These are phyloP conservation scores for Loriculus beryllinus DNA, from an alignment of 2,797 vertebrate species.

Conservation along the genomic window DNA sequence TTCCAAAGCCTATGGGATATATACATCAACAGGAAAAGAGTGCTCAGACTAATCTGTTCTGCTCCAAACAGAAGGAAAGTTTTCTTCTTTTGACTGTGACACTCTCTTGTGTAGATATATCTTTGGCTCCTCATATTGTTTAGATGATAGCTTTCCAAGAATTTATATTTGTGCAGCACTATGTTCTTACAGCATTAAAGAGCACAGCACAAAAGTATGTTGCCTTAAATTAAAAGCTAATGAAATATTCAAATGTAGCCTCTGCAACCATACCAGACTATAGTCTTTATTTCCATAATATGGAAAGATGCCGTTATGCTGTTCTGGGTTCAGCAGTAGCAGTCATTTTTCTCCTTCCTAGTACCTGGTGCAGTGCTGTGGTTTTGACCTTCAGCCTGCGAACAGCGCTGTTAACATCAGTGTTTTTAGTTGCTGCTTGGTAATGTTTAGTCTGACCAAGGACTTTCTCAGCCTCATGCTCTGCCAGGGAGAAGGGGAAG, in stretches of 20 bases:
- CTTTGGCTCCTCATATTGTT: neutral
- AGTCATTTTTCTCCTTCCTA: too few relatives aligned
- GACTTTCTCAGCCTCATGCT: too few relatives aligned
- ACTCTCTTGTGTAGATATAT: neutral
- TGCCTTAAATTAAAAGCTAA: neutral
- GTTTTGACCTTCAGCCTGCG: too few relatives aligned
- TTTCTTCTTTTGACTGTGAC: neutral
- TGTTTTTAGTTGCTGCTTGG: too few relatives aligned
- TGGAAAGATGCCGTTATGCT: neutral
- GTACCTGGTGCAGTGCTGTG: too few relatives aligned
- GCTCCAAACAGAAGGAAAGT: neutral
- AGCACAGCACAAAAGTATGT: neutral
- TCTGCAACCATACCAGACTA: neutral
- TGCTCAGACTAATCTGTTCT: neutral
- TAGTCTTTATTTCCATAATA: neutral
- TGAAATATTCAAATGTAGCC: neutral
- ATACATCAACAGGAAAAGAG: neutral
- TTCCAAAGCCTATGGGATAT: neutral
- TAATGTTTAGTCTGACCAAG: too few relatives aligned
- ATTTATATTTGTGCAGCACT: neutral
- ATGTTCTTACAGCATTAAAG: neutral
- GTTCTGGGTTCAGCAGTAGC: too few relatives aligned
- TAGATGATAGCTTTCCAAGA: neutral
- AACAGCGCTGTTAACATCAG: too few relatives aligned
- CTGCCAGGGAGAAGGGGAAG: too few relatives aligned